Evolutionary conservation across 2,888 invertebrate species (phyloP), one percentile per base, ranked within the genome.

Genomic region (Lagria hirta): DNA sequence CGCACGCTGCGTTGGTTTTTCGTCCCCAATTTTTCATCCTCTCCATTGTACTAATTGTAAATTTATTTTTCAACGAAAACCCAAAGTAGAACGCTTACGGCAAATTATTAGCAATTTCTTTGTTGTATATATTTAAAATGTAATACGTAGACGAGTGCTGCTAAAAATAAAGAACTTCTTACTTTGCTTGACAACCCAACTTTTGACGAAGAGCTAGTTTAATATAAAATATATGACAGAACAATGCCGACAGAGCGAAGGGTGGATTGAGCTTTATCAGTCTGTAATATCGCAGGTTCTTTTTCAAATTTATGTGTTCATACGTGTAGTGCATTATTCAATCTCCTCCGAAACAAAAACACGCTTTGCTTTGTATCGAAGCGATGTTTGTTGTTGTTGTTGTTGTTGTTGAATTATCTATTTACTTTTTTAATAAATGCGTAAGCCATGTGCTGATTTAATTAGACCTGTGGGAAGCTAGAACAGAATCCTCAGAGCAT

Each of bases 81-180:
- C 18, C 26, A 21, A n/a, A 32, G 41, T 41, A 41, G 21, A 41
- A 27, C 41, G 41, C 41, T 41, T 33, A 41, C 41, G 28, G 33
- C 41, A 16, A 41, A 41, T 41, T 41, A 41, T 41, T 41, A 41
- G 41, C 41, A 58, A 56, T 61, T 55, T 58, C 48, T 50, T 51
- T 48, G 45, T 52, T 45, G 58, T 54, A 60, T 59, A 57, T 59
- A 56, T 58, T n/a, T n/a, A n/a, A n/a, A 58, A 55, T 56, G 56
- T 58, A 55, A 55, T 57, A 51, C 34, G 48, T 41, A 44, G 48
- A 42, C 44, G 37, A 46, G 49, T 51, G 52, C 54, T 58, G 57
- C 60, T 61, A 61, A 61, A 61, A 61, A 58, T 59, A 59, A 61
- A 58, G 58, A 57, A 55, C 55, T 61, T 57, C n/a, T n/a, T n/a